phyloP scores from a whole-genome alignment of 2,797 vertebrate genomes.

The Propithecus perrieri region DNA sequence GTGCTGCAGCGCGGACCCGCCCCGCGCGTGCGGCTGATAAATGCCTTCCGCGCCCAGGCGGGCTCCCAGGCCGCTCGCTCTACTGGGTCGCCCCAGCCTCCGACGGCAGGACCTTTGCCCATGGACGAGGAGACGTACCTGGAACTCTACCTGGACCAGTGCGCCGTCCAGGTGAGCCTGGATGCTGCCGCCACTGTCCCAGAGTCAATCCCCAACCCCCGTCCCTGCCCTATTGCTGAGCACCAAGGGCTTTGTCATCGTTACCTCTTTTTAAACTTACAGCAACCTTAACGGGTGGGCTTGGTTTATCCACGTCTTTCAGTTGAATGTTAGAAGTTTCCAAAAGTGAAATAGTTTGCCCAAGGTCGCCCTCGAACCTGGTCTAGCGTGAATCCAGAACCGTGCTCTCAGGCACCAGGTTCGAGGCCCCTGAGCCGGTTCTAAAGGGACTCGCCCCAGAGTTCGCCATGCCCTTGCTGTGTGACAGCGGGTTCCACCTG shows the following conservation, averaged over 20 bases:
- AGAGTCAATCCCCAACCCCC: fast-evolving
- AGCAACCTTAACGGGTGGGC: not conserved
- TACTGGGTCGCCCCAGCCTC: not conserved
- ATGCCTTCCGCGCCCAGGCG: fast-evolving
- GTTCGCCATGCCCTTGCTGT: not conserved
- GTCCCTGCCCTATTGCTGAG: not conserved
- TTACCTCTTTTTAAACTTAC: not conserved
- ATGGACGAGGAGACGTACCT: conserved; percentile 85
- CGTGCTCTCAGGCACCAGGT: not conserved
- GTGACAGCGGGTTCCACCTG: fast-evolving
- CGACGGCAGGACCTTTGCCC: fast-evolving
- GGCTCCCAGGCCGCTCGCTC: fast-evolving
- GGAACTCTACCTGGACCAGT: conserved; percentile 91
- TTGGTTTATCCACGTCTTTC: not conserved
- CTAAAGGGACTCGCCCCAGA: not conserved
- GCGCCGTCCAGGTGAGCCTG: conserved; percentile 85
- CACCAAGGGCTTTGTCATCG: not conserved
- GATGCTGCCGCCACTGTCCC: not conserved
- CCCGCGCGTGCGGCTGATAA: not conserved
- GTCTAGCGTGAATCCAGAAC: not conserved
- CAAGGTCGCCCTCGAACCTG: not conserved
- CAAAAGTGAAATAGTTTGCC: not conserved
- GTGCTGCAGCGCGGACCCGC: not conserved
- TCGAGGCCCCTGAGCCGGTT: fast-evolving
- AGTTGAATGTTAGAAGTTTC: not conserved